Base-by-base conservation (phyloP, 2,113 vertebrate species). In the Callionymus lyra region DNA sequence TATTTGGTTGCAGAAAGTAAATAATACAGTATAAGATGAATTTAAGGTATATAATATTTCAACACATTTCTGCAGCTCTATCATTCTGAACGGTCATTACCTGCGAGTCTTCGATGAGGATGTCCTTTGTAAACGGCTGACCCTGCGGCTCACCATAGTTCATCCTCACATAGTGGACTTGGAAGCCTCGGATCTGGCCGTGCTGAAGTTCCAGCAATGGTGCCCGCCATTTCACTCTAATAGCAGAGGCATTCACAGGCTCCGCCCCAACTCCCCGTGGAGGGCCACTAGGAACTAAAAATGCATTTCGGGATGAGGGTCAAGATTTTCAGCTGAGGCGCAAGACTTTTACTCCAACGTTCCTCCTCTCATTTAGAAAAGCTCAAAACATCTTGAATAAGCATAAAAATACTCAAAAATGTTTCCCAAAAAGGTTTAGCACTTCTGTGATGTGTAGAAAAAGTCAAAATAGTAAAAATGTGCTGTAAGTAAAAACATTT, bases 211-310 rank as follows among this genome's bases (percentile, higher is more conserved):
- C 90, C 56, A 90, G 87, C 54, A 90, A 87, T 10, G 93, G 94
- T 0, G 93, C 89, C 76, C 89, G 90, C 94, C 94, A 96, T 41
- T 84, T 91, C 71, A 97, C 92, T 84, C 85, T 91, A 83, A 94
- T 76, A 72, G 91, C 86, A 65, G 93, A 89, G 56, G 93, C 90
- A 85, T 97, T 98, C 87, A 94, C 82, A 84, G 92, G 90, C 85
- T 93, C 89, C 40, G 89, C 90, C 86, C 90, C 90, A 80, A 97
- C 90, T 83, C 86, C 88, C 63, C 88, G 90, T 74, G 90, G 93
- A 80, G 93, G 90, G 84, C 93, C 93, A 72, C 91, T 92, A 86
- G 93, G 95, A 92, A 97, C 91, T 97, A 91, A 83, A 91, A 89
- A 86, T 89, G 91, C 85, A 96, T 87, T 89, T 91, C 85, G 73